Base-by-base conservation (phyloP, 2,888 invertebrate genomes). In the Phania funesta region DNA sequence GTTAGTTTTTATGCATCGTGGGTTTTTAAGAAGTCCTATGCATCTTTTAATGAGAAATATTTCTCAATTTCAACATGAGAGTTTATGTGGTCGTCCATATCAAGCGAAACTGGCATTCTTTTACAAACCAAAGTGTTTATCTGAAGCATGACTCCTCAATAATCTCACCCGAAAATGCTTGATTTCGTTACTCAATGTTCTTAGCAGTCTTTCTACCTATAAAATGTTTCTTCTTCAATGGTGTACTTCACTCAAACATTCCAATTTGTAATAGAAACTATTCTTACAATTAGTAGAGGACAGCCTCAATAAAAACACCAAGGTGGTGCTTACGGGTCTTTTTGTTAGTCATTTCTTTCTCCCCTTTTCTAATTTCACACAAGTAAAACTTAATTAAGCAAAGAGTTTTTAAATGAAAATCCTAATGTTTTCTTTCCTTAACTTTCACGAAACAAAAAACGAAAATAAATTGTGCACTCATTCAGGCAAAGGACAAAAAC, bases 361-460 rank as follows among this genome's bases (percentile, higher is more conserved):
- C 11, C 3, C 11, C n/a, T 50, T 62, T 62, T 26, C 29, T 13
- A 22, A 41, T 41, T 22, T 22, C 18, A 18, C 64, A 48, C n/a
- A 26, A 64, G 16, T 38, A 52, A n/a, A 77, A 70, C 78, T 74
- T 78, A 82, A 82, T 82, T 82, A 82, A 78, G 73, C 52, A 58
- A 78, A 78, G 38, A 26, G 70, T 71, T 82, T 78, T 78, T 38
- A 62, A 64, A 56, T 58, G 20, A 46, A 50, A 73, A 64, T 44
- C 13, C 7, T 16, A 41, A 24, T 29, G 50, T 50, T 67, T 26
- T 58, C n/a, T 16, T 35, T 44, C 4, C 8, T 64, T 20, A 5
- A 13, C 26, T 18, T 20, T 11, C 26, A 11, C 18, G 48, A 54
- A 56, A 62, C 38, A 8, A 0, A 1, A 29, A 46, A 62, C 13